Base-by-base conservation (phyloP, 2,113 vertebrate species). In the Microtus montanus region DNA sequence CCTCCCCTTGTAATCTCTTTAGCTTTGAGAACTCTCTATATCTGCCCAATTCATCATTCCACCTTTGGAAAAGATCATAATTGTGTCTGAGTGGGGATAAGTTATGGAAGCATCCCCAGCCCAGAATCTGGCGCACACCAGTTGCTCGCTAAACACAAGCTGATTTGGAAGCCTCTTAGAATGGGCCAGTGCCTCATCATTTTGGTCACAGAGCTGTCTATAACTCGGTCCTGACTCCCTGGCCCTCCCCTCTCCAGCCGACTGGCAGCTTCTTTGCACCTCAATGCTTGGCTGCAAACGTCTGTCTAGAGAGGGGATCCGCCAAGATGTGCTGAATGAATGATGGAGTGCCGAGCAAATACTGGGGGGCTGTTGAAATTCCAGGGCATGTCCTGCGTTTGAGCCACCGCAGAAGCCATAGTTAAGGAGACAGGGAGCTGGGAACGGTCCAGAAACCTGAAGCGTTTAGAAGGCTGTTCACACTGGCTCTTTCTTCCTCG, bases 371-470 rank as follows among this genome's bases (percentile, higher is more conserved):
- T 93, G 35, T 58, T 63, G 78, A 91, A 80, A 64, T 78, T 71
- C 77, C 14, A 12, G 41, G 22, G 44, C 22, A 33, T 1, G 0
- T 35, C 64, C 66, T 47, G 13, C 2, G 0, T 93, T 24, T 73
- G 89, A 95, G 79, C 66, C 52, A 22, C 84, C n/a, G 17, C 7
- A 41, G 63, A 93, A 94, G 78, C 63, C n/a, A 30, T 11, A 64
- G 71, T 52, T 92, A 47, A 47, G 14, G 19, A 66, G 47, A 75
- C 5, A 70, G 61, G 58, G 75, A 73, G 49, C 28, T 61, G 86
- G 74, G 78, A 85, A 26, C 4, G 8, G 92, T 93, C 71, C 78
- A 94, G 94, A 95, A 91, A 94, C 85, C 61, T 0, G 7, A 85
- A 74, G 75, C 66, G 63, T 68, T 2, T 94, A 30, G 15, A 82